A percentile compares a stretch with the other conserved stretches of the same genome.
These are phyloP conservation scores for Melanotaenia pygmaea DNA, from an alignment of 2,797 vertebrate genomes.

Conservation along the genomic window DNA sequence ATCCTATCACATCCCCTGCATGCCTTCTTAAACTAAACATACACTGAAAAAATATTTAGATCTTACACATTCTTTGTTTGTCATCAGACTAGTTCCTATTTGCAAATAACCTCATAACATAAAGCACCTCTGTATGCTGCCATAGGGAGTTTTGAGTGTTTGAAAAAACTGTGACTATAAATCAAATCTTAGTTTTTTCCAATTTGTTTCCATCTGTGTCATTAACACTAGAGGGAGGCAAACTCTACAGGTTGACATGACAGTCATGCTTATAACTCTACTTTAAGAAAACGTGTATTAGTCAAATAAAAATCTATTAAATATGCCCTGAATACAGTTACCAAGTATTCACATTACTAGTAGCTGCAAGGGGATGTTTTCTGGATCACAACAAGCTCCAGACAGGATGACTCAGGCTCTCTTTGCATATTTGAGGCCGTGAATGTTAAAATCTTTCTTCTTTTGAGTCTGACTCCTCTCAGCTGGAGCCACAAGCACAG, in stretches of 20 bases:
- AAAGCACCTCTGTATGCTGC: too few species aligned
- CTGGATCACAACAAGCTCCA: neutral
- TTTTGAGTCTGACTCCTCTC: constrained; percentile 5
- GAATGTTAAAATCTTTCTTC: neutral
- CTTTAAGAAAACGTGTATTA: neutral
- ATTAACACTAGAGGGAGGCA: constrained; percentile 61
- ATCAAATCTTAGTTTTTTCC: too few species aligned
- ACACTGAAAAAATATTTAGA: too few species aligned
- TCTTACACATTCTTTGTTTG: too few species aligned
- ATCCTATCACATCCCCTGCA: too few species aligned
- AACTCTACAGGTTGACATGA: neutral
- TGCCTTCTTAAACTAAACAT: too few species aligned
- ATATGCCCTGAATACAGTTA: neutral
- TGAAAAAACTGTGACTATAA: too few species aligned
- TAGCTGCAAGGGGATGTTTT: neutral
- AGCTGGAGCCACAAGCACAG: constrained; percentile 14
- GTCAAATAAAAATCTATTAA: neutral
- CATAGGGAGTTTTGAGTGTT: too few species aligned
- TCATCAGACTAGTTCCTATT: too few species aligned
- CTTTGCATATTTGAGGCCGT: neutral
- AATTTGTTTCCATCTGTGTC: neutral
- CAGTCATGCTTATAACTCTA: constrained; percentile 3
- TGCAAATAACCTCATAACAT: too few species aligned
- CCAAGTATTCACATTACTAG: neutral
- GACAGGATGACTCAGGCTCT: neutral